A percentile compares a stretch with the other conserved stretches of the same genome.
Conservation (phyloP, 2,113 vertebrate species). For the Microcebus lehilahytsara region DNA sequence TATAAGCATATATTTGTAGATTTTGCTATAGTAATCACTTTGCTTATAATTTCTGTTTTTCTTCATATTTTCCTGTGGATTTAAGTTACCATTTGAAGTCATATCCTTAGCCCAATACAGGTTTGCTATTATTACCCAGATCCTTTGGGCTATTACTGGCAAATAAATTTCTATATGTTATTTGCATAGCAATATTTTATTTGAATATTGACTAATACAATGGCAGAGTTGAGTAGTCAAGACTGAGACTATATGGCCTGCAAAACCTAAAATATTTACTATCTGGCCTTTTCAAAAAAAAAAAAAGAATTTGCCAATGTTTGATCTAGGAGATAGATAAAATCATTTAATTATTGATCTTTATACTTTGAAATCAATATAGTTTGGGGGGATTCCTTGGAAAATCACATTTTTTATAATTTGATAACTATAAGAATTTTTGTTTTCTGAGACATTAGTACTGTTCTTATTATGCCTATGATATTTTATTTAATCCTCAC, state of each 20-base stretch:
- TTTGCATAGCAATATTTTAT: background rate
- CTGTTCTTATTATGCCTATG: background rate
- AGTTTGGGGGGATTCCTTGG: background rate
- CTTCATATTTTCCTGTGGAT: background rate
- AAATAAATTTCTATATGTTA: background rate
- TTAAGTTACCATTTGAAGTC: background rate
- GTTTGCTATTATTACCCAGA: background rate
- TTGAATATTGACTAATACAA: background rate
- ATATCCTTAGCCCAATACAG: background rate
- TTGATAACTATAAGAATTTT: background rate
- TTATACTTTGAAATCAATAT: background rate
- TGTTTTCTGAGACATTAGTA: background rate
- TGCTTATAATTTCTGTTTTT: background rate
- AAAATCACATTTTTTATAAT: background rate
- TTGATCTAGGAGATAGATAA: background rate
- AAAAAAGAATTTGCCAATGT: background rate
- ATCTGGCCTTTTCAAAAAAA: background rate
- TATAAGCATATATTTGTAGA: background rate
- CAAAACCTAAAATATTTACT: background rate
- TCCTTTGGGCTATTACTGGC: background rate
- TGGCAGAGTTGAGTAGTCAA: background rate
- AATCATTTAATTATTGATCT: background rate
- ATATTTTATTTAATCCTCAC: background rate
- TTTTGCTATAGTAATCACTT: background rate
- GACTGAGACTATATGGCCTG: background rate